phyloP scores from a whole-genome alignment of 2,888 invertebrate species.

The Neoaliturus tenellus region DNA sequence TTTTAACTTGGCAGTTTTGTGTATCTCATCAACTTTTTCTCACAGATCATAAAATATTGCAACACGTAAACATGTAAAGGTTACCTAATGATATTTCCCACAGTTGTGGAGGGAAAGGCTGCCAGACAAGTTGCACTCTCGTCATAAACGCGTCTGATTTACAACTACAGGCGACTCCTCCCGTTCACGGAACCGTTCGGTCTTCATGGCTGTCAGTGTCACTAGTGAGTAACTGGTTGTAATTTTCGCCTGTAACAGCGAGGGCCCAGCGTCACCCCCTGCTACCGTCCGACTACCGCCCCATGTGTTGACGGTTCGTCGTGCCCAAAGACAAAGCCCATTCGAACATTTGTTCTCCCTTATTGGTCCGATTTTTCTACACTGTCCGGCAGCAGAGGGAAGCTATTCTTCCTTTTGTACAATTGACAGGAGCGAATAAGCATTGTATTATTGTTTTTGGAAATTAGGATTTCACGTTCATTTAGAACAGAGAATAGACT shows the following conservation, averaged over 20 bases:
- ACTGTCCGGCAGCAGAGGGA: not conserved
- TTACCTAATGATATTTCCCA: slow-evolving; percentile 13
- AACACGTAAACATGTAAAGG: too few relatives aligned
- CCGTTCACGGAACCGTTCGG: not conserved
- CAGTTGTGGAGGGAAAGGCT: not conserved
- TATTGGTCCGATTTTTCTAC: not conserved
- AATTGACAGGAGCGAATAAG: not conserved
- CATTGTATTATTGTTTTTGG: not conserved
- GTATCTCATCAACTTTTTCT: too few relatives aligned
- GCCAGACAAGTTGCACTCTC: slow-evolving; percentile 4
- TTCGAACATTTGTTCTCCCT: not conserved
- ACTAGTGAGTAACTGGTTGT: slow-evolving; percentile 7
- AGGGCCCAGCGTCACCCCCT: not conserved
- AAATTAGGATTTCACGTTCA: not conserved
- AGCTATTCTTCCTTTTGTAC: not conserved
- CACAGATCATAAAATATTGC: too few relatives aligned
- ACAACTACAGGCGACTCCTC: slow-evolving; percentile 9
- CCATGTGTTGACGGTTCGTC: not conserved
- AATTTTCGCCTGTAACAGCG: not conserved
- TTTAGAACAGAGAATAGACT: not conserved
- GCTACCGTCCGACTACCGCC: not conserved
- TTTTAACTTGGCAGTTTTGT: too few relatives aligned
- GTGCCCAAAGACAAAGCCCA: not conserved
- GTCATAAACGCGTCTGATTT: slow-evolving; percentile 23
- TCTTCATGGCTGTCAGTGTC: slow-evolving; percentile 2